Evolutionary conservation across 2,888 invertebrate genomes (phyloP), one percentile per base, ranked within the genome.

Genomic region (Malachius bipustulatus): DNA sequence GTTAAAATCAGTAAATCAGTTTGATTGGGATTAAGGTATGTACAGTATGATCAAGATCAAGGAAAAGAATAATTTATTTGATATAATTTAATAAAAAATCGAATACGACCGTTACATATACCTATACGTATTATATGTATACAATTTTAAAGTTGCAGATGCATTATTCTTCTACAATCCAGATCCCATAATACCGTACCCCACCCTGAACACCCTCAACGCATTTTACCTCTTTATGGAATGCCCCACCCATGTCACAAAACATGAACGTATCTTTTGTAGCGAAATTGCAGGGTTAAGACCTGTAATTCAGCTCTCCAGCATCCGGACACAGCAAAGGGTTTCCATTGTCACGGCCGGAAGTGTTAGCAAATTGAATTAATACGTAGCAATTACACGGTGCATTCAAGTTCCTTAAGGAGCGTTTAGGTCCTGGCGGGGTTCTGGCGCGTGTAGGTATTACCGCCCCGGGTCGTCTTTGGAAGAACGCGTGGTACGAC

Each of bases 321-420:
- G 57, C 55, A 54, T 55, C 59, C 58, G 57, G 55, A 51, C 47
- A 47, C 46, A 44, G 45, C 49, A 43, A 50, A 57, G 54, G 60
- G 58, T 56, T 57, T 54, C 27, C 43, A 50, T 59, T 57, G 54
- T 56, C 40, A 41, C 41, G 34, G 48, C 59, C 60, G 62, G 62
- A 62, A 62, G 56, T 55, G 57, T 54, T 53, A 50, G 51, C 49
- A 56, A 63, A 63, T 61, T 60, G 62, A 62, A 62, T 63, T 62
- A 62, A 62, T 62, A 62, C 63, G 59, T 59, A 62, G 61, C 63
- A 62, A 63, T 63, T 63, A 63, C 59, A 53, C 36, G 49, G 48
- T 42, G 54, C 45, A 58, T 60, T 60, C 57, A 56, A 54, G 43
- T 42, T 50, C 57, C 61, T 61, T 61, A 59, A 63, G 63, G 52